Conservation (phyloP, 92 coral and sea anemone species). For the Parazoanthus darwini region DNA sequence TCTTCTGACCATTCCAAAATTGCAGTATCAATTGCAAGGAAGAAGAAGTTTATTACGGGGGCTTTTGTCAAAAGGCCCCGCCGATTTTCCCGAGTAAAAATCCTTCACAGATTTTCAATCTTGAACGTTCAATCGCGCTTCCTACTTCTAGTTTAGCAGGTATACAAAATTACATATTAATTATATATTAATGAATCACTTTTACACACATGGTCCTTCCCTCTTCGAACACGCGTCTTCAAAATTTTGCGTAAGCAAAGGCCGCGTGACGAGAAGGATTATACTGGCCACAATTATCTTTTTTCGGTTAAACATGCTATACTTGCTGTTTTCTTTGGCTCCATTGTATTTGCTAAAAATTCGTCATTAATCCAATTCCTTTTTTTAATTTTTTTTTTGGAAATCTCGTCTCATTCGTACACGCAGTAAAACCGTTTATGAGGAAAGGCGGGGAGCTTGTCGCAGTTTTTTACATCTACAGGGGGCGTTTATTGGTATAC, state of each 20-base stretch:
- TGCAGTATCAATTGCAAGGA: too few species aligned
- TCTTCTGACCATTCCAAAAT: neutral
- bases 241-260: neutral
- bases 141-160: constrained; percentile 33
- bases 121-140: constrained; percentile 38
- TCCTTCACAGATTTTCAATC: constrained; percentile 34
- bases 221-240: neutral
- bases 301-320: neutral
- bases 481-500: neutral
- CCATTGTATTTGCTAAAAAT: neutral
- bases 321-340: neutral
- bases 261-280: neutral
- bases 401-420: neutral
- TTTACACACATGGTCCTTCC: neutral
- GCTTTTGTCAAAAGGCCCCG: neutral
- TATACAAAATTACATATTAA: neutral
- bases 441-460: constrained; percentile 7
- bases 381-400: neutral
- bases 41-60: neutral
- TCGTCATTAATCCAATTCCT: neutral
- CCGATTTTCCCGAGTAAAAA: neutral
- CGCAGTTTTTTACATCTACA: neutral
- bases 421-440: neutral
- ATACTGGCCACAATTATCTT: neutral
- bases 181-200: neutral